Base-by-base conservation (phyloP, 2,113 vertebrate genomes). In the Mystacornis crossleyi region DNA sequence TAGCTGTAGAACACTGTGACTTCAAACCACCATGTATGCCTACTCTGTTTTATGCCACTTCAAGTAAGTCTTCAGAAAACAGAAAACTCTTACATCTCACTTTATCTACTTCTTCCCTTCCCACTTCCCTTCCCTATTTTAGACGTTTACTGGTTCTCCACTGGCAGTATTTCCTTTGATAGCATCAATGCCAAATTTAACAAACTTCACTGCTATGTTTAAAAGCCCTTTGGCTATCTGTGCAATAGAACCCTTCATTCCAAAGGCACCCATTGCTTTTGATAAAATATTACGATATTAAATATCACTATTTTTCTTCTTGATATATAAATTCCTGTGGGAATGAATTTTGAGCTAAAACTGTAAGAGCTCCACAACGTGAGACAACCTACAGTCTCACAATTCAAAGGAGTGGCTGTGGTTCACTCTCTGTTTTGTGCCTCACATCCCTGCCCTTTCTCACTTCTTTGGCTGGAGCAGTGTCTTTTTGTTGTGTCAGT, bases 321-420 rank as follows among this genome's bases (percentile, higher is more conserved):
- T 38, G 13, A 2, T 36, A 1, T 13, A 42, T 47, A 62, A 55
- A 64, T 29, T 93, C 53, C 67, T 31, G 20, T 33, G 34, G 50
- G 71, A 88, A 93, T 40, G 19, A 77, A 50, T 42, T 81, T 69
- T 50, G 47, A 47, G 14, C 28, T 70, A 86, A 54, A 94, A 84
- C 4, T 42, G 0, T 38, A 42, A 86, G 55, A 84, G 19, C 18
- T 78, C 0, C 0, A 53, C 25, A 34, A 71, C 58, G 73, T 4
- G 33, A 83, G 69, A 38, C 38, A 84, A 67, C 38, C 55, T 14
- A 78, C 40, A 36, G 33, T 50, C 51, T 62, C 33, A 10, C 9
- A 78, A 84, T 54, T 73, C 45, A 81, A 89, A 65, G 55, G 29
- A 83, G 24, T 8, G 6, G 7, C 3, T 83, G 75, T 10, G 53